Evolutionary conservation across 2,888 invertebrate species (phyloP), one percentile per base, ranked within the genome.

Genomic region (Drosophila kambysellisi): DNA sequence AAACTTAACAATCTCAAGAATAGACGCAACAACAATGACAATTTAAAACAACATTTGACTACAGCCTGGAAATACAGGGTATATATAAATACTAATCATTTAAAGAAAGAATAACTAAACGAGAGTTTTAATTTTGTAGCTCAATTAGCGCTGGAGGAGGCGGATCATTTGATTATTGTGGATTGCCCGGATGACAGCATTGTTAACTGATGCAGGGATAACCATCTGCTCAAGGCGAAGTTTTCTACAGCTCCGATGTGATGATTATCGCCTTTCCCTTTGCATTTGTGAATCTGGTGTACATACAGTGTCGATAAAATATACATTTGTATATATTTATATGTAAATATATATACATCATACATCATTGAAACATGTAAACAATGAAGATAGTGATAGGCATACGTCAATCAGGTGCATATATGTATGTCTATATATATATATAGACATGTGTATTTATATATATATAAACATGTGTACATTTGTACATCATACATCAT

Each of bases 181-280:
- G 91, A 88, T 61, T 92, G 90, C 63, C 92, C 94, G 0, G 94
- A 95, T 77, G 94, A 94, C 83, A 94, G 94, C 79, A 94, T 95
- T 51, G 81, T 95, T 6, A 93, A 94, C 71, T 94, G 94, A 35
- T 25, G 20, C 20, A 25, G 20, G 20, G 20, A 25, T 25, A 25
- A 25, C 20, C 20, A 25, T 12, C 94, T 94, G 90, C 91, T 93
- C 4, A 84, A 91, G 56, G 71, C 91, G 20, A 80, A n/a, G 91
- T 91, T 0, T 85, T 89, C 3, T 84, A 91, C 2, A 90, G 91
- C 62, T 88, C 87, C 8, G 91, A 92, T 72, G 78, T 93, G 4
- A 25, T 89, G 4, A 83, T 1, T 82, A 30, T 62, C 58, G 7
- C 43, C 46, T 3, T 30, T 74, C 20, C 29, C 33, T 11, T 29